Percentiles rank a stretch among this genome's conserved stretches.
Evolutionary conservation across 2,888 invertebrate genomes (phyloP).

Genomic region (Sisyra nigra): DNA sequence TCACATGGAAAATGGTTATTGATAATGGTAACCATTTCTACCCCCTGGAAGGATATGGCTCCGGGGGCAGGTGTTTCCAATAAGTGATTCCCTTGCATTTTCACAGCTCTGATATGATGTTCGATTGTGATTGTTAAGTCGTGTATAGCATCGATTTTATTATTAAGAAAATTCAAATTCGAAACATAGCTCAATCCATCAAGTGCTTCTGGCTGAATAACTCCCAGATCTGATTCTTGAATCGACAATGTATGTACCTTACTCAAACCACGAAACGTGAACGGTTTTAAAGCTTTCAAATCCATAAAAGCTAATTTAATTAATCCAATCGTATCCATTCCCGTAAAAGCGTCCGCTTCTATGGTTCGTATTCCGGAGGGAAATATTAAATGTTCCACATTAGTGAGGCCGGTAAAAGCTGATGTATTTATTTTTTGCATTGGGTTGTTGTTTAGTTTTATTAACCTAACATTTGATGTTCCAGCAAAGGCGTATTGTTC

Average conservation of each 20-base stretch:
- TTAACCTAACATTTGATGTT: conserved; percentile 64
- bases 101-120: conserved; percentile 52
- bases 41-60: conserved; percentile 51
- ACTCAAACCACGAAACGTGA: conserved; percentile 61
- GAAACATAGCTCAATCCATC: conserved; percentile 57
- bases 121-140: conserved; percentile 54
- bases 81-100: conserved; percentile 71
- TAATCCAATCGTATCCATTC: conserved; percentile 65
- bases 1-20: conserved; percentile 79
- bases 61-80: conserved; percentile 55
- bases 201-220: conserved; percentile 58
- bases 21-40: conserved; percentile 51
- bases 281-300: conserved; percentile 47
- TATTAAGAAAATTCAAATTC: conserved; percentile 60
- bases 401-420: conserved; percentile 70
- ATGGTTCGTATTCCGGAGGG: conserved; percentile 64
- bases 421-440: conserved; percentile 62
- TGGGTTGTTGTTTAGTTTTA: conserved; percentile 74
- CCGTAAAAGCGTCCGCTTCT: conserved; percentile 66
- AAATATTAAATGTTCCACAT: conserved; percentile 67
- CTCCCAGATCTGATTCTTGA: conserved; percentile 68
- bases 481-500: conserved; percentile 72
- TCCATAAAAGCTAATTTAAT: conserved; percentile 76
- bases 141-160: conserved; percentile 70
- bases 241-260: conserved; percentile 60